Conservation (phyloP, 2,888 invertebrate species). For the Caenorhabditis macrosperma region DNA sequence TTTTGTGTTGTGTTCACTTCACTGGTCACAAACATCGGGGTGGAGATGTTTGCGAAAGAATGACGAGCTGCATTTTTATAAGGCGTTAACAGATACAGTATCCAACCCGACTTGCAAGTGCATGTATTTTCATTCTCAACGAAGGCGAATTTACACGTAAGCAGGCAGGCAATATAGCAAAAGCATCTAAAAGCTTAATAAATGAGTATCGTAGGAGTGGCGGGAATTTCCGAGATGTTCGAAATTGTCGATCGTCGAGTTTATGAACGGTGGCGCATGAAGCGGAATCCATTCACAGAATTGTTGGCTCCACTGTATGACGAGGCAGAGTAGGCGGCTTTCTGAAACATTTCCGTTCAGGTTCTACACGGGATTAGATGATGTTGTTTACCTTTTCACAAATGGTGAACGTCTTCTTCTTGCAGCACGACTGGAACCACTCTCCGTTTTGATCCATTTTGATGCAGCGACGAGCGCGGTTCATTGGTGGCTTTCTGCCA, state of each 20-base stretch:
- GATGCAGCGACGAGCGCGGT: conserved; percentile 76
- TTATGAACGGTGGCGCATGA: conserved; percentile 52
- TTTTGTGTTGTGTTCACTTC: conserved; percentile 17
- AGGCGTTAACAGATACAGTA: background rate
- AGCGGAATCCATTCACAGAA: conserved; percentile 54
- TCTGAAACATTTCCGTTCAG: conserved; percentile 49
- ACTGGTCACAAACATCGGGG: conserved; percentile 14
- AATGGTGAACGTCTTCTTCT: conserved; percentile 75
- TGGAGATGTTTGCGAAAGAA: background rate
- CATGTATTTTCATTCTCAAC: conserved; percentile 17
- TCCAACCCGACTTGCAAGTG: conserved; percentile 23
- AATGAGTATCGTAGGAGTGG: conserved; percentile 54
- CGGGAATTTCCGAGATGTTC: conserved; percentile 37
- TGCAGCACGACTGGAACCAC: conserved; percentile 79
- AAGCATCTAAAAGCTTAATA: conserved; percentile 58
- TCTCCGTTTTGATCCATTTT: conserved; percentile 75
- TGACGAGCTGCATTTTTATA: background rate
- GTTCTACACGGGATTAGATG: background rate
- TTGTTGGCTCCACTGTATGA: conserved; percentile 37
- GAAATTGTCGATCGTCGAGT: conserved; percentile 34
- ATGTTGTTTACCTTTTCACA: conserved; percentile 69
- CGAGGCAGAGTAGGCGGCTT: conserved; percentile 41
- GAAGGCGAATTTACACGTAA: conserved; percentile 43
- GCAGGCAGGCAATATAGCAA: conserved; percentile 54
- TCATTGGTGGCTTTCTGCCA: conserved; percentile 73